phyloP scores from a whole-genome alignment of 1,140 invertebrate species.

The Drosophila sucinea region DNA sequence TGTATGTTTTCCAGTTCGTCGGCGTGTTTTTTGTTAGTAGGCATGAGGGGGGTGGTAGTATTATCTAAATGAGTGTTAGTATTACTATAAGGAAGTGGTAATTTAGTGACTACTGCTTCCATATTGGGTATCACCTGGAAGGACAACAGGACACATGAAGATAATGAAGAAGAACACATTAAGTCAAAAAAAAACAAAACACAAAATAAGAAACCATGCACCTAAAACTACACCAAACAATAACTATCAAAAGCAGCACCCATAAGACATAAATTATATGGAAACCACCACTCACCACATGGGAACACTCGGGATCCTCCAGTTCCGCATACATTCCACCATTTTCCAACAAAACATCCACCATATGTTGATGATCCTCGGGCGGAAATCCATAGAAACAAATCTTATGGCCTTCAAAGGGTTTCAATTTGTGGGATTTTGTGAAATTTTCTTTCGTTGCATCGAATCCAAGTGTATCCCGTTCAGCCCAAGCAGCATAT shows the following conservation, averaged over 20 bases:
- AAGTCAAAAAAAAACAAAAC: slow-evolving; percentile 44
- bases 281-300: slow-evolving; percentile 89
- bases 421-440: slow-evolving; percentile 91
- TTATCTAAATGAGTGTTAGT: not conserved
- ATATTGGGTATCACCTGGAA: slow-evolving; percentile 83
- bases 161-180: slow-evolving; percentile 29
- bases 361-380: slow-evolving; percentile 95
- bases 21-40: slow-evolving; percentile 49
- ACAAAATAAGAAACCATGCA: slow-evolving; percentile 32
- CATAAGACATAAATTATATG: not conserved
- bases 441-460: slow-evolving; percentile 88
- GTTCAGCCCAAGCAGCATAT: slow-evolving; percentile 91
- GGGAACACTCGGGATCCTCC: slow-evolving; percentile 92
- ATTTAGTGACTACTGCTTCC: slow-evolving; percentile 78
- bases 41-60: slow-evolving; percentile 23
- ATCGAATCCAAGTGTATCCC: slow-evolving; percentile 87
- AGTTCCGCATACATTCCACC: slow-evolving; percentile 90
- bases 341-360: slow-evolving; percentile 92
- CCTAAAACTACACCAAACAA: slow-evolving; percentile 4
- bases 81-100: slow-evolving; percentile 30
- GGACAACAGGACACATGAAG: slow-evolving; percentile 49
- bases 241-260: not conserved
- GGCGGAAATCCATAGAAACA: slow-evolving; percentile 95
- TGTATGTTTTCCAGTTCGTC: slow-evolving; percentile 65
- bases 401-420: slow-evolving; percentile 93